phyloP scores from a whole-genome alignment of 2,888 invertebrate species.

The Dicranocentrus wangi region DNA sequence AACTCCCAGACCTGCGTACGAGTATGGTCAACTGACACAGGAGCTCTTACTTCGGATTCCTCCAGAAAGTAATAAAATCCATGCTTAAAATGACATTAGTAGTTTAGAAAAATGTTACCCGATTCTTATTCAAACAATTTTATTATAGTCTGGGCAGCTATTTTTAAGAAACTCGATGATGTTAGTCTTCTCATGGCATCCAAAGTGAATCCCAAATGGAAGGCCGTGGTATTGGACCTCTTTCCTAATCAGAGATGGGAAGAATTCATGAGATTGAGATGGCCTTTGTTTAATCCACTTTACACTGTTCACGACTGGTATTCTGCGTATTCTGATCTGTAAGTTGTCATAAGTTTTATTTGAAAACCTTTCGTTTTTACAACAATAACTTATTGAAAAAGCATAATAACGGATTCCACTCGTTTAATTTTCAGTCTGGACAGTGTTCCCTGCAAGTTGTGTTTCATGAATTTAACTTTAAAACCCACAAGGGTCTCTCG shows the following conservation, averaged over 20 bases:
- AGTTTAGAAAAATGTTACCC: background rate
- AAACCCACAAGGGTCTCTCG: constrained; percentile 51
- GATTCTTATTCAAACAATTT: constrained; percentile 1
- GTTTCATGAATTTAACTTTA: constrained; percentile 77
- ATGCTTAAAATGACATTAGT: too few species aligned
- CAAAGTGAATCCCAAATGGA: constrained; percentile 90
- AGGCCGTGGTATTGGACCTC: constrained; percentile 85
- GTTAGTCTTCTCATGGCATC: constrained; percentile 91
- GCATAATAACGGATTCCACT: too few species aligned
- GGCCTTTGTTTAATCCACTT: constrained; percentile 90
- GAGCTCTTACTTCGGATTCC: constrained; percentile 67
- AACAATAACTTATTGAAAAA: constrained; percentile 16
- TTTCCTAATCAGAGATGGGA: constrained; percentile 88
- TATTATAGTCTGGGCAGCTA: constrained; percentile 84
- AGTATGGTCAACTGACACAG: constrained; percentile 49
- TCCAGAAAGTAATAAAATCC: constrained; percentile 67
- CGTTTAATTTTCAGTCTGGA: constrained; percentile 79
- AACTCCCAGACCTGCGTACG: constrained; percentile 62
- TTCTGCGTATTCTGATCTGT: constrained; percentile 78
- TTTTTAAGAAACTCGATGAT: constrained; percentile 93
- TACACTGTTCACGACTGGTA: constrained; percentile 77
- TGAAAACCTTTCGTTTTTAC: background rate
- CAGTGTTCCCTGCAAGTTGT: constrained; percentile 89
- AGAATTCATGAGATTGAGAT: constrained; percentile 83
- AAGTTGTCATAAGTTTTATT: constrained; percentile 73